Evolutionary conservation across 2,797 vertebrate species (phyloP), one percentile per base, ranked within the genome.

Genomic region (Chelon labrosus): DNA sequence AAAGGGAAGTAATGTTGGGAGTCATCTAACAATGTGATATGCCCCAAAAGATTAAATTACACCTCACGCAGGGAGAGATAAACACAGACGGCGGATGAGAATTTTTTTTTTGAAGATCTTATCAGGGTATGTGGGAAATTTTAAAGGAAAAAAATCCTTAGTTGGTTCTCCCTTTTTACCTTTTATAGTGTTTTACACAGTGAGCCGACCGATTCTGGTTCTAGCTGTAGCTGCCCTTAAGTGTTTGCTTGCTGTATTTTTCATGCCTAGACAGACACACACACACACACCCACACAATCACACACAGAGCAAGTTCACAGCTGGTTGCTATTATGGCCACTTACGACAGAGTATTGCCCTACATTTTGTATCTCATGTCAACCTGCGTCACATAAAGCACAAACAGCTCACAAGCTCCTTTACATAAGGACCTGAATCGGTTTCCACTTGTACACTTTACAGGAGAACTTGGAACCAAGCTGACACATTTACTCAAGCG

Each of bases 301-400:
- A 58, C 65, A 63, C 61, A 46, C 22, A 7, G 4, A 53, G 38
- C 81, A 78, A 75, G 82, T 80, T 88, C 82, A 86, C 94, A 95
- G 92, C 92, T 95, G 93, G 87, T 91, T 91, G 85, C 82, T n/a
- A 94, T 95, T 95, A 94, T 17, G 59, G 85, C 73, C 78, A 82
- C 89, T 90, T 89, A 89, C 54, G 61, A 80, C 76, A 70, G 82
- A 85, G 66, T 47, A 79, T 39, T 80, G 85, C 65, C 88, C 84
- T 87, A 79, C 72, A 87, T 90, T 91, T 85, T 83, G 58, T 47
- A 74, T 85, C 82, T 79, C 56, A 38, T 27, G 7, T 85, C 86
- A 92, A 91, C 88, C 89, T 88, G 86, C 63, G 75, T 70, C 59
- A 73, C 56, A 65, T 58, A 73, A 50, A 72, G 6, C 44, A 61